These are phyloP conservation scores for Malurus cyaneus DNA, from an alignment of 2,113 vertebrate genomes.

Conservation along the genomic window DNA sequence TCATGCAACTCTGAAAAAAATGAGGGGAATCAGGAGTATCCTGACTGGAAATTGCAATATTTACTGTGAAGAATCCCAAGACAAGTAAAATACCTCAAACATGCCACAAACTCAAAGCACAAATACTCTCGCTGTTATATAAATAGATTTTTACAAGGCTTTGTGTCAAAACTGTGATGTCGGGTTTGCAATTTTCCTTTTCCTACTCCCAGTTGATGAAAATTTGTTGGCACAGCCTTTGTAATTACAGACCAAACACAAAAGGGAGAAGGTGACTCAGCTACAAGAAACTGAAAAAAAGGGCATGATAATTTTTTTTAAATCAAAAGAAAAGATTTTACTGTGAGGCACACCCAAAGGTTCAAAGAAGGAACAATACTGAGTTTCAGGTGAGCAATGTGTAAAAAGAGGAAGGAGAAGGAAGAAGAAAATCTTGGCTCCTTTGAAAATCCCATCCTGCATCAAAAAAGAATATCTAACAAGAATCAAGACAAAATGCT, in stretches of 20 bases:
- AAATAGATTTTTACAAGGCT: not conserved
- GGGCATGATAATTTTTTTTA: not conserved
- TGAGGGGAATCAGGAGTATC: not conserved
- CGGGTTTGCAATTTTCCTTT: not conserved
- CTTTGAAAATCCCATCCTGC: not conserved
- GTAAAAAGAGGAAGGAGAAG: not conserved
- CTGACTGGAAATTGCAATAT: not conserved
- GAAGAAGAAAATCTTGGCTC: not conserved
- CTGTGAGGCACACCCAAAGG: not conserved
- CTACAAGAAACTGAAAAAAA: not conserved
- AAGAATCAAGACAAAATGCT: not conserved
- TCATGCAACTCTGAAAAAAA: not conserved
- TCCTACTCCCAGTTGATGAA: not conserved
- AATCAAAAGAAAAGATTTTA: slow-evolving; percentile 3
- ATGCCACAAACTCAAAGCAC: not conserved
- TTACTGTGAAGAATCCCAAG: not conserved
- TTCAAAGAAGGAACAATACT: not conserved
- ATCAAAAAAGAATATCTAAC: not conserved
- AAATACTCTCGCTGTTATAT: not conserved
- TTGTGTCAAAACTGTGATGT: not conserved
- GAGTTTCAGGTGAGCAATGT: not conserved
- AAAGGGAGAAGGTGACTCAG: slow-evolving; percentile 29
- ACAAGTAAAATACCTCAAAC: not conserved
- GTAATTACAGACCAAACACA: slow-evolving; percentile 39
- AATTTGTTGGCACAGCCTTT: not conserved